Evolutionary conservation across 2,888 invertebrate species (phyloP).

Genomic region (Sarcophaga caerulescens): DNA sequence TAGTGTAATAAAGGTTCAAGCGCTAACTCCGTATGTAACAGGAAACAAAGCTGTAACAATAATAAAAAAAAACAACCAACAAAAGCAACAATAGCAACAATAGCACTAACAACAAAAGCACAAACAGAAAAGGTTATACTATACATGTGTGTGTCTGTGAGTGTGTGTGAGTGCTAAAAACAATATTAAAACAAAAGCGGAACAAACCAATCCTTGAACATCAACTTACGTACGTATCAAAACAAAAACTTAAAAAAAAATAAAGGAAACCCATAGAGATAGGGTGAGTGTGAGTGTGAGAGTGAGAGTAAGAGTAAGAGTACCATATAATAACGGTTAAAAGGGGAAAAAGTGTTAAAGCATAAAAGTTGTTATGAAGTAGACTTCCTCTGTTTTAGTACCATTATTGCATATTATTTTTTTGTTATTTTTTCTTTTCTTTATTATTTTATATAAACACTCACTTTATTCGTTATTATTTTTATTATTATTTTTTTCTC

Average conservation of each 20-base stretch:
- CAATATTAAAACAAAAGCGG: neutral
- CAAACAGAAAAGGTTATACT: conserved; percentile 11
- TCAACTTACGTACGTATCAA: neutral
- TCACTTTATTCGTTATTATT: too few species aligned
- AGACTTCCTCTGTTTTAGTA: conserved; percentile 38
- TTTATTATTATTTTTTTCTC: too few species aligned
- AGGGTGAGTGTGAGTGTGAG: too few species aligned
- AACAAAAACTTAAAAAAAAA: conserved; percentile 4
- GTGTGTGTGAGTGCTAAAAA: neutral
- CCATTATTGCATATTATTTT: conserved; percentile 10
- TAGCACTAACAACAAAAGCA: conserved; percentile 14
- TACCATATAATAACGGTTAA: neutral
- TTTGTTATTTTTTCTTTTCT: conserved; percentile 8
- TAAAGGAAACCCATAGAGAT: neutral
- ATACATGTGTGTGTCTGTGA: neutral
- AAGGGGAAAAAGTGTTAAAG: conserved; percentile 44
- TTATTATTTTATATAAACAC: conserved; percentile 11
- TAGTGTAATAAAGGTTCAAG: neutral
- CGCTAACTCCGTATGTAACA: conserved; percentile 5
- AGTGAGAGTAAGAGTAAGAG: too few species aligned
- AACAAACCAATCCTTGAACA: neutral
- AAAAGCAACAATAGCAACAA: conserved; percentile 13
- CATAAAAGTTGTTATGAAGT: conserved; percentile 48
- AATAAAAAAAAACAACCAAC: too few species aligned
- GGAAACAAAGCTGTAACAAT: conserved; percentile 41